Evolutionary conservation across 2,797 vertebrate species (phyloP), one percentile per base, ranked within the genome.

Genomic region (Microctenopoma lineatum): DNA sequence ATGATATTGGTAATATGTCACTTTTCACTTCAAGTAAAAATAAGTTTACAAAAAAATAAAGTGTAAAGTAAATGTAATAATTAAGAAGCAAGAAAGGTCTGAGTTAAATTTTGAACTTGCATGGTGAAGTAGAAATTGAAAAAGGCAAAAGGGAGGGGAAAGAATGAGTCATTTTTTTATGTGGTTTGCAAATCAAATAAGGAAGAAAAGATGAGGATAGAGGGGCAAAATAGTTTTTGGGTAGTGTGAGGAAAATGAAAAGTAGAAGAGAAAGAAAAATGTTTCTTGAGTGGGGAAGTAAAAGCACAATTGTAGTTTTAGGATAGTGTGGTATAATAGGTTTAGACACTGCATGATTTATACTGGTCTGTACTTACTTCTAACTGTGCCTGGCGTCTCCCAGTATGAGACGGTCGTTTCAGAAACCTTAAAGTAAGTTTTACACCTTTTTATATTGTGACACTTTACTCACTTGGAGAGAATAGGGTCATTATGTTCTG

Each of bases 301-400:
- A 47, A 51, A 56, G 58, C 65, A 27, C 7, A 48, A 61, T 64
- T 32, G 18, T 58, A 27, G 29, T 76, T 73, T 66, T 38, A 51
- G 61, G 66, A 59, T 61, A 42, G 66, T 73, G 53, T 75, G 76
- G 59, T 66, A 71, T 63, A 55, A 70, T 67, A 5, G 39, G 47
- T 21, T 21, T 21, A 21, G 52, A 15, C 26, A 4, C 46, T n/a
- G 21, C 27, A 21, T 45, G 18, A 70, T 65, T 59, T 38, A 61
- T 38, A 66, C 18, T 14, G 38, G 9, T 70, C 58, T 69, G 46
- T 18, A 34, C 26, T 58, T 39, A 39, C 48, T 56, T 62, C 29
- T 53, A 36, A 45, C 42, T 0, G 7, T 56, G 68, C 46, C 39
- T 16, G 15, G 15, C 25, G 18, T 60, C 16, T 12, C 58, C 38